phyloP scores from a whole-genome alignment of 2,888 invertebrate genomes.

The Drosophila flavopinicola region DNA sequence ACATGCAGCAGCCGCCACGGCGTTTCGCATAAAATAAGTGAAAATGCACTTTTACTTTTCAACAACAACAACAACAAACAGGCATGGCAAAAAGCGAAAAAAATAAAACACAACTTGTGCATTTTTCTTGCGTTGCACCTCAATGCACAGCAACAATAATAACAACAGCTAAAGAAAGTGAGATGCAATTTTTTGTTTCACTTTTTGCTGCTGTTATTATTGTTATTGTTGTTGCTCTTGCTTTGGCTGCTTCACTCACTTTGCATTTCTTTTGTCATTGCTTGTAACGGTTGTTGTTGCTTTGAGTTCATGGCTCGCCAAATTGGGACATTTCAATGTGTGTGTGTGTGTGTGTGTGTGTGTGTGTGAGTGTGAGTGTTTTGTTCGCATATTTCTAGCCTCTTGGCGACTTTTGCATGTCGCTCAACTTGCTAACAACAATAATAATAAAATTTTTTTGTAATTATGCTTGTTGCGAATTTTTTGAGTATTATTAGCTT shows the following conservation, averaged over 20 bases:
- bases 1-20: slow-evolving; percentile 37
- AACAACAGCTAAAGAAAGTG: slow-evolving; percentile 73
- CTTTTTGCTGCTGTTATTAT: slow-evolving; percentile 32
- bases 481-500: slow-evolving; percentile 66
- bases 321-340: slow-evolving; percentile 72
- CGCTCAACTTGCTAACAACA: slow-evolving; percentile 53
- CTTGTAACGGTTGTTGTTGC: slow-evolving; percentile 60
- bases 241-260: slow-evolving; percentile 36
- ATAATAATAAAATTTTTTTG: slow-evolving; percentile 33
- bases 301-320: slow-evolving; percentile 77
- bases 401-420: slow-evolving; percentile 53
- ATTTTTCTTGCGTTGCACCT: slow-evolving; percentile 65
- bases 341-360: slow-evolving; percentile 9
- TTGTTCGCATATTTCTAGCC: slow-evolving; percentile 29
- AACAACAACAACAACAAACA: slow-evolving; percentile 46
- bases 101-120: slow-evolving; percentile 50
- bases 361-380: slow-evolving; percentile 20
- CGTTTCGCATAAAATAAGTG: slow-evolving; percentile 81
- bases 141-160: slow-evolving; percentile 56
- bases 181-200: slow-evolving; percentile 73
- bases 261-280: slow-evolving; percentile 67
- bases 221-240: slow-evolving; percentile 15
- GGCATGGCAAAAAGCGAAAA: slow-evolving; percentile 3
- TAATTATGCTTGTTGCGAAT: slow-evolving; percentile 67
- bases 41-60: slow-evolving; percentile 84